A percentile compares a stretch with the other conserved stretches of the same genome.
Conservation (phyloP, 2,888 invertebrate genomes). For the Agrotis segetum region DNA sequence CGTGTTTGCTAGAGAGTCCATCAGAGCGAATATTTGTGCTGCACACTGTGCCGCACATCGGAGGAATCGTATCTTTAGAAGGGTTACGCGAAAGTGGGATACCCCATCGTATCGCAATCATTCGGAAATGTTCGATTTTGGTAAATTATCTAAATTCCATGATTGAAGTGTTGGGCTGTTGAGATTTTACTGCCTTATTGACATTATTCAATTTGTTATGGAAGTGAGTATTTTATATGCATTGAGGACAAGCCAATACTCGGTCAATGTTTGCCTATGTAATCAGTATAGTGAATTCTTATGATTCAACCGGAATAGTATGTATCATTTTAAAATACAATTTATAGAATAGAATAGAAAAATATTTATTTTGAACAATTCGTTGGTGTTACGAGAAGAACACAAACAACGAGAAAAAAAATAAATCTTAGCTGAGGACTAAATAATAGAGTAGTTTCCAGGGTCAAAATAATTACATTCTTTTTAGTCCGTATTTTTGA, state of each 20-base stretch:
- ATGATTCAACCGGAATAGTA: neutral
- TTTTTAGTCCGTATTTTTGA: no score
- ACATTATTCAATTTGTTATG: conserved; percentile 14
- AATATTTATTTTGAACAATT: no score
- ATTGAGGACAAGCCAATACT: conserved; percentile 7
- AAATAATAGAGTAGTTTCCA: no score
- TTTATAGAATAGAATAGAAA: no score
- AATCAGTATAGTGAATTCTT: conserved; percentile 3
- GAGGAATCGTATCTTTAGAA: neutral
- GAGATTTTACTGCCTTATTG: conserved; percentile 20
- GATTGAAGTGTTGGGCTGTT: neutral
- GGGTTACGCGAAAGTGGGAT: conserved; percentile 10
- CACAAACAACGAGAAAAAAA: no score
- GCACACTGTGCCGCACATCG: no score
- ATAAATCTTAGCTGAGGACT: no score
- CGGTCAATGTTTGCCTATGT: conserved; percentile 11
- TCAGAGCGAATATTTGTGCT: no score
- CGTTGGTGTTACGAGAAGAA: no score
- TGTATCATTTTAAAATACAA: neutral
- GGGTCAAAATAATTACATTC: no score
- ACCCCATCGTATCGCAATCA: conserved; percentile 1
- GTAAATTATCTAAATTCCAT: conserved; percentile 25
- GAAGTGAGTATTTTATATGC: neutral
- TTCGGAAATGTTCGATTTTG: conserved; percentile 1
- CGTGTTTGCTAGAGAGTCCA: no score